Conservation (phyloP, 2,888 invertebrate genomes). For the Ceratothoa steindachneri region DNA sequence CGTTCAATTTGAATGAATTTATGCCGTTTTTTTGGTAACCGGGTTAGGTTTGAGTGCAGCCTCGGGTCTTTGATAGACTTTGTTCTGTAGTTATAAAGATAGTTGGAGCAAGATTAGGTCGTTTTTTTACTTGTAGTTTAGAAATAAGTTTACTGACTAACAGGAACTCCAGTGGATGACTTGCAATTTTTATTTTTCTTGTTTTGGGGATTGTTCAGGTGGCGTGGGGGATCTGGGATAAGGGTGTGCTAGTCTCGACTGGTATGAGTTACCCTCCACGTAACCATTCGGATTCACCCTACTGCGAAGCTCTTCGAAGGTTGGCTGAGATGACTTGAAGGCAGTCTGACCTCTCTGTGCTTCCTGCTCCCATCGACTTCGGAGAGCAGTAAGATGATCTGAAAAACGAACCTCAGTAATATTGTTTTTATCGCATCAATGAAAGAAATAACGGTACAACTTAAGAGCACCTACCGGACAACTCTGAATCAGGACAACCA, state of each 20-base stretch:
- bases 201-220: too few relatives aligned
- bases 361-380: constrained; percentile 52
- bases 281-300: constrained; percentile 51
- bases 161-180: too few relatives aligned
- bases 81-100: too few relatives aligned
- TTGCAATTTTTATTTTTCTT: too few relatives aligned
- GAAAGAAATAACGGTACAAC: neutral
- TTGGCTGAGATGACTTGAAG: constrained; percentile 46
- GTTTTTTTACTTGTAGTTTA: too few relatives aligned
- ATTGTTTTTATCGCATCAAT: neutral
- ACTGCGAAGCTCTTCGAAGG: constrained; percentile 50
- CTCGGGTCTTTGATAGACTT: too few relatives aligned
- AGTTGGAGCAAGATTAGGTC: too few relatives aligned
- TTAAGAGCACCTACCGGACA: constrained; percentile 41
- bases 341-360: constrained; percentile 49
- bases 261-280: constrained; percentile 47
- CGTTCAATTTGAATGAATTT: too few relatives aligned
- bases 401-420: neutral
- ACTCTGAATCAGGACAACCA: constrained; percentile 25
- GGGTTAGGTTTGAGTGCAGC: too few relatives aligned
- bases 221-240: constrained; percentile 17
- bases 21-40: too few relatives aligned
- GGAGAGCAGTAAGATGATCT: constrained; percentile 52
- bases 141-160: too few relatives aligned
- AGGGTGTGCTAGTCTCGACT: constrained; percentile 32